These are phyloP conservation scores for Drosophila triauraria DNA, from an alignment of 1,140 invertebrate genomes.

Conservation along the genomic window DNA sequence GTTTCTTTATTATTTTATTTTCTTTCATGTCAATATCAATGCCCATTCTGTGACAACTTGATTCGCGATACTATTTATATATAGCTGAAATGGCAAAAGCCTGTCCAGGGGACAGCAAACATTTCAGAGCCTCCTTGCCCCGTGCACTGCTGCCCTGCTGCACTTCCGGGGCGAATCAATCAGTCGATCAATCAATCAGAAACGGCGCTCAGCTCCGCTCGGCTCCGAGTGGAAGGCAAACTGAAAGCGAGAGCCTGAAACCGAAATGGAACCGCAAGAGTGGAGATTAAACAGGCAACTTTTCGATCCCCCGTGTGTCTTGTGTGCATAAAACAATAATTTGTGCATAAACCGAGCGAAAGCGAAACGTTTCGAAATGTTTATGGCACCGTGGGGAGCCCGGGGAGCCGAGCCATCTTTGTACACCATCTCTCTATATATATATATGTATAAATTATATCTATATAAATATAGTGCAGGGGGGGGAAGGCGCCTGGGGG, in stretches of 20 bases:
- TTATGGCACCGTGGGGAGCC: conserved; percentile 66
- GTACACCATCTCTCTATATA: neutral
- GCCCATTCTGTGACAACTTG: neutral
- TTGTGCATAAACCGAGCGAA: conserved; percentile 52
- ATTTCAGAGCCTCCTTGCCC: neutral
- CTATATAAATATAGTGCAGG: conserved; percentile 8
- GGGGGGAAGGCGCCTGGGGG: no score
- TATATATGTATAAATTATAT: conserved; percentile 3
- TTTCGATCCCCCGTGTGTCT: conserved; percentile 14
- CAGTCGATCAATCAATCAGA: conserved; percentile 27
- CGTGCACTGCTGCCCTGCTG: conserved; percentile 6
- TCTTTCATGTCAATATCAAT: neutral
- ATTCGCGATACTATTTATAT: neutral
- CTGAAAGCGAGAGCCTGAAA: conserved; percentile 8
- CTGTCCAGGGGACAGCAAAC: neutral
- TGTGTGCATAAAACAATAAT: conserved; percentile 68
- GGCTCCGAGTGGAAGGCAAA: conserved; percentile 34
- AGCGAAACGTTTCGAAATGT: conserved; percentile 58
- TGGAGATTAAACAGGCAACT: conserved; percentile 34
- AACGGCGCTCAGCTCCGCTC: neutral
- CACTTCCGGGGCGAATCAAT: conserved; percentile 27
- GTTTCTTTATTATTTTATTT: no score
- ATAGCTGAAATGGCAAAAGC: no score
- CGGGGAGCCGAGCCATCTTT: conserved; percentile 30
- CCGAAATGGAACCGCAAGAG: conserved; percentile 24